Evolutionary conservation across 1,140 invertebrate genomes (phyloP).

Genomic region (Calycopis cecrops): DNA sequence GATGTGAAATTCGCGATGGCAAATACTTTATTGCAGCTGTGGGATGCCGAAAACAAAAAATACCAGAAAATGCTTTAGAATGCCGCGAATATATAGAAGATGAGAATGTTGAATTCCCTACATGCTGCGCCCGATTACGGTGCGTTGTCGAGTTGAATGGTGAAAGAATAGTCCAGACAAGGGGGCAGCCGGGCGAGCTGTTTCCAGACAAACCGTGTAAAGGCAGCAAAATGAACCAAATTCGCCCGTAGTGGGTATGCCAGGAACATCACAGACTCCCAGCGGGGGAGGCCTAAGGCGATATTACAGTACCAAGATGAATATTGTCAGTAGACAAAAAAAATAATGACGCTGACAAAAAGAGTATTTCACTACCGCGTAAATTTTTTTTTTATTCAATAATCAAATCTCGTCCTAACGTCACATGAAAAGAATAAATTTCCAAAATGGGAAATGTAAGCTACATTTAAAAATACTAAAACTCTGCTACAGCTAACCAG

Average conservation of each 20-base stretch:
- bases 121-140: conserved; percentile 59
- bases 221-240: conserved; percentile 64
- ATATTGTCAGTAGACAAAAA: too few relatives aligned
- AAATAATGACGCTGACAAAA: too few relatives aligned
- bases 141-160: conserved; percentile 66
- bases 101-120: conserved; percentile 68
- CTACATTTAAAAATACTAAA: conserved; percentile 51
- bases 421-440: conserved; percentile 30
- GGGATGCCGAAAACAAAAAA: conserved; percentile 65
- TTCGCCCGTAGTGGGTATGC: conserved; percentile 56
- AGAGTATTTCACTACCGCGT: too few relatives aligned
- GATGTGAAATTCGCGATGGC: conserved; percentile 64
- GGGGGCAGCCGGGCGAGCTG: conserved; percentile 63
- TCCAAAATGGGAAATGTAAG: conserved; percentile 41
- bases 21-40: conserved; percentile 69
- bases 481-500: conserved; percentile 60
- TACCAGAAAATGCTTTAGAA: conserved; percentile 65
- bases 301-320: too few relatives aligned
- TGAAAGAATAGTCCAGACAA: conserved; percentile 62
- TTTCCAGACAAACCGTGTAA: conserved; percentile 68
- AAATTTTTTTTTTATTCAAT: too few relatives aligned
- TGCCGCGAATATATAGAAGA: conserved; percentile 69
- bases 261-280: conserved; percentile 48
- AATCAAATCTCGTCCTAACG: too few relatives aligned
- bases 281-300: too few relatives aligned